Percentiles rank a stretch among this genome's conserved stretches.
These are phyloP conservation scores for Eurytoma adleriae DNA, from an alignment of 2,888 invertebrate species.

Conservation along the genomic window DNA sequence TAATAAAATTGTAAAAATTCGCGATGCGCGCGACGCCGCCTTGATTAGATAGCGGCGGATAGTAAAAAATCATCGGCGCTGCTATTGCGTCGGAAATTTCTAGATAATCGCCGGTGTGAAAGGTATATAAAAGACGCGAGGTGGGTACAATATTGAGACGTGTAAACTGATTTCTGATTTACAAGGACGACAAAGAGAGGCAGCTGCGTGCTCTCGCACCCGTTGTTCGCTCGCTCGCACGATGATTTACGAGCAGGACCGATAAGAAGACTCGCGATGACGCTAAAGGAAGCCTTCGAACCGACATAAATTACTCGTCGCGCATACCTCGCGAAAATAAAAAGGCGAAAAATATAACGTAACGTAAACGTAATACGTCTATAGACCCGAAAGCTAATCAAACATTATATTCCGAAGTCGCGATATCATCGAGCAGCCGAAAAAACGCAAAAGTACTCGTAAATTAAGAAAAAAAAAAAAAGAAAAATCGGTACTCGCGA, in stretches of 20 bases:
- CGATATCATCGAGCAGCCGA: background rate
- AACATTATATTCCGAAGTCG: conserved; percentile 15
- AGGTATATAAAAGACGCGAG: conserved; percentile 32
- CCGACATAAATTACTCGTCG: conserved; percentile 54
- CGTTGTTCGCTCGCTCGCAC: conserved; percentile 7
- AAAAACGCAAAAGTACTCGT: background rate
- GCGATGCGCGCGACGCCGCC: background rate
- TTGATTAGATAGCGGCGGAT: conserved; percentile 47
- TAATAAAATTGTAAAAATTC: conserved; percentile 19
- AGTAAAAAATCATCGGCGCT: conserved; percentile 21
- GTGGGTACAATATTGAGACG: conserved; percentile 53
- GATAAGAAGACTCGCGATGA: conserved; percentile 52
- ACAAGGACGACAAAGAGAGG: conserved; percentile 52
- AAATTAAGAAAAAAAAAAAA: background rate
- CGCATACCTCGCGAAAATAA: conserved; percentile 32
- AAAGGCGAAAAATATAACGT: conserved; percentile 27
- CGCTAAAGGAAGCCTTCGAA: conserved; percentile 55
- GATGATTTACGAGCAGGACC: conserved; percentile 54
- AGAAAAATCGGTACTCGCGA: conserved; percentile 1
- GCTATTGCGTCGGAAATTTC: conserved; percentile 49
- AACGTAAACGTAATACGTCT: background rate
- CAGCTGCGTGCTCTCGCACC: conserved; percentile 38
- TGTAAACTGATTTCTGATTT: conserved; percentile 58
- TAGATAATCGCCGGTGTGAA: conserved; percentile 53
- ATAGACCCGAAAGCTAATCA: background rate